phyloP scores from a whole-genome alignment of 2,797 vertebrate genomes.

The Channa striata region DNA sequence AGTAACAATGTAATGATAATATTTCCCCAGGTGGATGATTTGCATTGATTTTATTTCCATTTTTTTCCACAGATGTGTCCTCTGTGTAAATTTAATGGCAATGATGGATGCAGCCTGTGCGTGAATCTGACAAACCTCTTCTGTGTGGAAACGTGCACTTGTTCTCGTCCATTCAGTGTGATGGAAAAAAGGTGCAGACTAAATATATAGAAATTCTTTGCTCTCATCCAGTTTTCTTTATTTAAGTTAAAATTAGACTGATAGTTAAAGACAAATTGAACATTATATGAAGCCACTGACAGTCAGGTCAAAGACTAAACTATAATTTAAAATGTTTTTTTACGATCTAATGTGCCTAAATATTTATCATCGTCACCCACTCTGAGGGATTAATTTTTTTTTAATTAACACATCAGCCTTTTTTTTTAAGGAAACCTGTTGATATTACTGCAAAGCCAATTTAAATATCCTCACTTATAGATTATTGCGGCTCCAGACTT shows the following conservation, averaged over 20 bases:
- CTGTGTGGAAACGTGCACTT: slow-evolving; percentile 16
- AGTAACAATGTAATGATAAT: not conserved
- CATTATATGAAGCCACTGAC: too few species aligned
- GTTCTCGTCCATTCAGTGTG: not conserved
- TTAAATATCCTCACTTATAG: not conserved
- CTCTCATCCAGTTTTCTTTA: slow-evolving; percentile 38
- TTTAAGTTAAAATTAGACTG: not conserved
- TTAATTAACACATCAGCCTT: not conserved
- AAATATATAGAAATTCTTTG: slow-evolving; percentile 18
- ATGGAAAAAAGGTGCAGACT: too few species aligned
- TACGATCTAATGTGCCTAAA: too few species aligned
- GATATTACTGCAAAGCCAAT: not conserved
- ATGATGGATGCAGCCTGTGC: not conserved
- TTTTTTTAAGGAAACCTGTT: not conserved
- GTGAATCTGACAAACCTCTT: not conserved
- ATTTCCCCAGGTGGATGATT: not conserved
- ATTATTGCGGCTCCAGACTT: not conserved
- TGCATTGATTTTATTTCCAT: not conserved
- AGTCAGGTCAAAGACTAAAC: too few species aligned
- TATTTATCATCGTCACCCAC: too few species aligned
- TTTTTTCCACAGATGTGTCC: slow-evolving; percentile 2
- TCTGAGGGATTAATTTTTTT: too few species aligned
- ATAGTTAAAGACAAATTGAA: too few species aligned
- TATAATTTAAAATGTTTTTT: too few species aligned
- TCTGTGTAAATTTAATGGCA: slow-evolving; percentile 8